Conservation (phyloP, 2,888 invertebrate species). For the Euplagia quadripunctaria region DNA sequence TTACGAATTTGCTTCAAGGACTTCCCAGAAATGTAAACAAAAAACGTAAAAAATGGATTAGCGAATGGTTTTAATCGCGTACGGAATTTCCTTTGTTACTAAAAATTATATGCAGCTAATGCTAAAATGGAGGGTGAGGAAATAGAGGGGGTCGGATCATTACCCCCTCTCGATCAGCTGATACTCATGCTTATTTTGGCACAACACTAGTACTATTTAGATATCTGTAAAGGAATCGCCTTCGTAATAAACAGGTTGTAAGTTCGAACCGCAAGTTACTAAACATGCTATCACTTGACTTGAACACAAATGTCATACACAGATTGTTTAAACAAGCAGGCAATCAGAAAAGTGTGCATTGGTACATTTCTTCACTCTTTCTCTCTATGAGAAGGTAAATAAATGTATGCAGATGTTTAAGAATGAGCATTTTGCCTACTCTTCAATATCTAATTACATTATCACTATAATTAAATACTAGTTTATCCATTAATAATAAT, state of each 20-base stretch:
- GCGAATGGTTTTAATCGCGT: background rate
- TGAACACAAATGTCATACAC: no score
- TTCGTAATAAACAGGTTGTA: background rate
- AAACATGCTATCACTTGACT: no score
- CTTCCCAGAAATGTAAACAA: no score
- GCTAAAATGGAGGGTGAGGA: background rate
- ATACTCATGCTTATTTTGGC: background rate
- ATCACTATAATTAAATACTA: background rate
- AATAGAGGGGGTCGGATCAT: background rate
- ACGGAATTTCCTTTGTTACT: no score
- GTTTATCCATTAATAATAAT: background rate
- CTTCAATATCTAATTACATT: background rate
- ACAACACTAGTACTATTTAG: background rate
- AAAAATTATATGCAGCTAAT: background rate
- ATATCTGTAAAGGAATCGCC: background rate
- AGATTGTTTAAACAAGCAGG: no score
- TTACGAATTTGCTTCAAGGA: no score
- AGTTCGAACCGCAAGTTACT: background rate
- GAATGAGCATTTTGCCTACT: background rate
- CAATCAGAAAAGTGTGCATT: background rate
- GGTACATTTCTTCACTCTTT: background rate
- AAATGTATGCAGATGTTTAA: background rate
- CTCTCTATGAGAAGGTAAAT: background rate
- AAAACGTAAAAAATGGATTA: background rate
- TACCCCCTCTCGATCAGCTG: background rate